A percentile compares a stretch with the other conserved stretches of the same genome.
These are phyloP conservation scores for Nothocercus julius DNA, from an alignment of 2,113 vertebrate genomes.

Conservation along the genomic window DNA sequence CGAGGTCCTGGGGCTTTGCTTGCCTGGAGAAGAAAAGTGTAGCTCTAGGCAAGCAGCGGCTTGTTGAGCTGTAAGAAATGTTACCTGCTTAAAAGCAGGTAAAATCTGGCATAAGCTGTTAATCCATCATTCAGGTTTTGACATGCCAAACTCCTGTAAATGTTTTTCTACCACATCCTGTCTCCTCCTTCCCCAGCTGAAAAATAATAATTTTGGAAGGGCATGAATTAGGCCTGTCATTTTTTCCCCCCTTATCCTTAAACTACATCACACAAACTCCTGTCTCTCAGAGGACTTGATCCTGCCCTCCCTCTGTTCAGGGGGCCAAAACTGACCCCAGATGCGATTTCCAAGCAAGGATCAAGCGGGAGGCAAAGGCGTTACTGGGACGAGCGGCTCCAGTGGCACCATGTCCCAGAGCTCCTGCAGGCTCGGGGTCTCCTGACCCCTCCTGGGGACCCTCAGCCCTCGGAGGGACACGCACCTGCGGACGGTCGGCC, in stretches of 20 bases:
- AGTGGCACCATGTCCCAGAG: neutral
- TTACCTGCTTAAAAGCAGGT: slow-evolving; percentile 70
- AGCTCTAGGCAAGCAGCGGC: slow-evolving; percentile 69
- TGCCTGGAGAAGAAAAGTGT: slow-evolving; percentile 30
- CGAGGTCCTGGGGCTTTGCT: slow-evolving; percentile 15
- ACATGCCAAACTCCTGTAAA: slow-evolving; percentile 71
- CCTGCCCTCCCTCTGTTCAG: neutral
- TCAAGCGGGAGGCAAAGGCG: neutral
- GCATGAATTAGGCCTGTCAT: slow-evolving; percentile 55
- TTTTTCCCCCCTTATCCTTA: neutral
- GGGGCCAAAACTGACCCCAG: neutral
- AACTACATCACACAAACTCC: neutral
- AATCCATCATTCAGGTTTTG: slow-evolving; percentile 76
- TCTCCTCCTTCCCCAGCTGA: slow-evolving; percentile 64
- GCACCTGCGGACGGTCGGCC: rapidly evolving
- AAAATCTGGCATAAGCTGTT: slow-evolving; percentile 68
- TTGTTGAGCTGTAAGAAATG: slow-evolving; percentile 64
- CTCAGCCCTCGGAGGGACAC: neutral
- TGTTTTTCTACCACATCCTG: slow-evolving; percentile 73
- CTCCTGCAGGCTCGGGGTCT: rapidly evolving
- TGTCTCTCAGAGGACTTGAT: neutral
- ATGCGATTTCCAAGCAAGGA: neutral
- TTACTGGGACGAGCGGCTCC: neutral
- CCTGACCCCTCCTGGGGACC: neutral
- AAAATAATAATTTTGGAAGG: slow-evolving; percentile 71